phyloP scores from a whole-genome alignment of 2,888 invertebrate genomes.

The Thysanoteuthis rhombus region DNA sequence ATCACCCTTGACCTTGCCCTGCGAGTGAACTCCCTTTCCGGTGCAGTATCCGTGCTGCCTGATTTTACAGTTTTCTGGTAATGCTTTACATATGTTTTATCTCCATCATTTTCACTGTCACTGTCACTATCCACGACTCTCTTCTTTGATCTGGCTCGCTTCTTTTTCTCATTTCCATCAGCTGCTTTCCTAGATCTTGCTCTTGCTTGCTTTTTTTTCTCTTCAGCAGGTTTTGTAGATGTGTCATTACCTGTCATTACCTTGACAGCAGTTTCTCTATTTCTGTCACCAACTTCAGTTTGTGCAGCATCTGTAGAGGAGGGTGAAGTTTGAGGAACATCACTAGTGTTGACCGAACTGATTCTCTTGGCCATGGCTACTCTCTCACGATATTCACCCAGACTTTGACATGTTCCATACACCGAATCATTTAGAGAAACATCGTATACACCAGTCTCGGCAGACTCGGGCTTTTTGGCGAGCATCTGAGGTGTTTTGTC shows the following conservation, averaged over 20 bases:
- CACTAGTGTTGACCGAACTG: not conserved
- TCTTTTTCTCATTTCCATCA: not conserved
- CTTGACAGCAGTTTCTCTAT: not conserved
- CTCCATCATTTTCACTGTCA: not conserved
- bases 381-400: constrained; percentile 36
- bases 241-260: constrained; percentile 34
- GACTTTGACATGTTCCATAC: constrained; percentile 33
- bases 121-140: not conserved
- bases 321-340: not conserved
- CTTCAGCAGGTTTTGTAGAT: constrained; percentile 39
- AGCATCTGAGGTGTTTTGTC: constrained; percentile 45
- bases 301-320: not conserved
- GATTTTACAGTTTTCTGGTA: not conserved
- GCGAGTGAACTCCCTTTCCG: not conserved
- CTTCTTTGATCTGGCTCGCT: not conserved
- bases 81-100: not conserved
- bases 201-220: constrained; percentile 38
- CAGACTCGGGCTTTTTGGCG: constrained; percentile 33
- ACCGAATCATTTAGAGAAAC: constrained; percentile 50
- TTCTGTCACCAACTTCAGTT: not conserved
- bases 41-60: too few species aligned
- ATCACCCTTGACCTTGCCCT: constrained; percentile 20
- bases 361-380: not conserved
- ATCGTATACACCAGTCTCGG: constrained; percentile 43
- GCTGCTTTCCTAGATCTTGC: constrained; percentile 31